Evolutionary conservation across 2,888 invertebrate species (phyloP).

Genomic region (Ectemnius cavifrons): DNA sequence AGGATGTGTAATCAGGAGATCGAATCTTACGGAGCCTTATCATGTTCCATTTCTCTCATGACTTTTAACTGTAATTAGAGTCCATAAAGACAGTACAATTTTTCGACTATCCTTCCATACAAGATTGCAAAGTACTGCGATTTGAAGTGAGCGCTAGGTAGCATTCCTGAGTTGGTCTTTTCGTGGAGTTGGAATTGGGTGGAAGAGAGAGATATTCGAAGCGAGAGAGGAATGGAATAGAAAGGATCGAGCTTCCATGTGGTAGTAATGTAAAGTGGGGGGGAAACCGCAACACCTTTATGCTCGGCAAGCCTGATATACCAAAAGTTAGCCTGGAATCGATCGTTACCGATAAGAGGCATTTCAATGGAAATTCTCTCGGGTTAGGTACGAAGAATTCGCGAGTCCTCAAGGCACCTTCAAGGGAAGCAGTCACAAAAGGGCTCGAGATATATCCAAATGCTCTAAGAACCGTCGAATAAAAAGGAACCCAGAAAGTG

Average conservation of each 20-base stretch:
- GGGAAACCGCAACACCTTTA: constrained; percentile 31
- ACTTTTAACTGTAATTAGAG: too few relatives aligned
- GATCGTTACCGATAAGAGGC: constrained; percentile 32
- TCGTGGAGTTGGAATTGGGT: background rate
- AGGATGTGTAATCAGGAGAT: constrained; percentile 16
- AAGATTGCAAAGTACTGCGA: background rate
- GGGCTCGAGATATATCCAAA: background rate
- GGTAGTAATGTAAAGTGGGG: background rate
- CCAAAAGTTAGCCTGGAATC: constrained; percentile 29
- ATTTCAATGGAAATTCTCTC: constrained; percentile 34
- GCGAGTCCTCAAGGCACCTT: background rate
- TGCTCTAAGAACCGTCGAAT: background rate
- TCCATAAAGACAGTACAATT: too few relatives aligned
- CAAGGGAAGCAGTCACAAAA: background rate
- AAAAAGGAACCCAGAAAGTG: background rate
- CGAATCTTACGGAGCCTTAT: constrained; percentile 27
- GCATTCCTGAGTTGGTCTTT: background rate
- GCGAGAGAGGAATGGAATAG: constrained; percentile 15
- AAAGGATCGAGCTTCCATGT: constrained; percentile 25
- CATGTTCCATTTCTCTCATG: constrained; percentile 19
- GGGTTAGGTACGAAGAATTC: constrained; percentile 25
- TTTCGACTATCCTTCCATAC: background rate
- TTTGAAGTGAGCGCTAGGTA: background rate
- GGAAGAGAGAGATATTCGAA: constrained; percentile 17
- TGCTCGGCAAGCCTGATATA: constrained; percentile 11